Evolutionary conservation across 1,140 invertebrate genomes (phyloP), one percentile per base, ranked within the genome.

Genomic region (Pseudomyrmex gracilis): DNA sequence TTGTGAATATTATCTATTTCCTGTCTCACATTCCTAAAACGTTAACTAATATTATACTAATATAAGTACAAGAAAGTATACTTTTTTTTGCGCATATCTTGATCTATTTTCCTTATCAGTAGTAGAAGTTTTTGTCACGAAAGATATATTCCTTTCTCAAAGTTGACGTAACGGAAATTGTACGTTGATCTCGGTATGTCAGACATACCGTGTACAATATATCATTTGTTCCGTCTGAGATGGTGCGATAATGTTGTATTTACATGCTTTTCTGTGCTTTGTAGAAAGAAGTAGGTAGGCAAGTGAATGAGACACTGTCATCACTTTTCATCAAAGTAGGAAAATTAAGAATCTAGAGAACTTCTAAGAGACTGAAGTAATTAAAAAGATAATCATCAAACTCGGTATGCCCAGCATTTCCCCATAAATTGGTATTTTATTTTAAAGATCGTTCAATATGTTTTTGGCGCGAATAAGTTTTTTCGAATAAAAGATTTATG

Each of bases 91-190:
- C 1, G 34, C 5, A 0, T 4, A 34, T 34, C 34, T 34, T 34
- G 34, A 34, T 34, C 34, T 34, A 34, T 34, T 77, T 67, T 67
- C 17, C 24, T 45, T 68, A 17, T 22, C 20, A 34, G 47, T 49
- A 47, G 45, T 13, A 22, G 58, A 57, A 51, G n/a, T 67, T 43
- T 67, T 43, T 47, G 34, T 66, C 47, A 34, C 13, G 60, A 63
- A 53, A 34, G 68, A 34, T 34, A 7, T 34, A 7, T 5, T 34
- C 15, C 77, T 55, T 64, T 53, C 20, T 24, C 53, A 66, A 34
- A 34, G 55, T 87, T 80, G 73, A 84, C 73, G 82, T 84, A 84
- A 87, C 47, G 76, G 68, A 74, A 53, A 87, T 74, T 80, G 60
- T 24, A 68, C 2, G 45, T 22, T 17, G 20, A 1, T 71, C 68